These are phyloP conservation scores for Diaphora mendica DNA, from an alignment of 2,888 invertebrate species.

Conservation along the genomic window DNA sequence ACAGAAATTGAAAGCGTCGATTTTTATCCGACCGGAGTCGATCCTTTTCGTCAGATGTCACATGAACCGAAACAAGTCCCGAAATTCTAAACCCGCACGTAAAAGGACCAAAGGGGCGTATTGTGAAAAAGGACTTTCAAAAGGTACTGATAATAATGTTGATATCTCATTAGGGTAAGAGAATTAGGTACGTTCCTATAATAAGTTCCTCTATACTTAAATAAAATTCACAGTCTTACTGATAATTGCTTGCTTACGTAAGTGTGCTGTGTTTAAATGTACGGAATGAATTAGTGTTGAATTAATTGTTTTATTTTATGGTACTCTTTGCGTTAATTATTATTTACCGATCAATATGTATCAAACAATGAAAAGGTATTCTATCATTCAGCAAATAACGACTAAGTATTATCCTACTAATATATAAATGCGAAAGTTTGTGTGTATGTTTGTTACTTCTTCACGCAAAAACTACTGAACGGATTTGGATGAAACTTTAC, in stretches of 20 bases:
- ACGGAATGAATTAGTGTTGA: background rate
- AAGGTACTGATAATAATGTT: conserved; percentile 44
- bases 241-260: background rate
- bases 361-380: too few relatives aligned
- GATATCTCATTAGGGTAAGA: conserved; percentile 44
- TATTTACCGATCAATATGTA: too few relatives aligned
- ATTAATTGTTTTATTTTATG: too few relatives aligned
- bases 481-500: too few relatives aligned
- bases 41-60: conserved; percentile 48
- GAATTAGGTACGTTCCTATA: conserved; percentile 27
- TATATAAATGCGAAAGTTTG: too few relatives aligned
- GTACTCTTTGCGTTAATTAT: too few relatives aligned
- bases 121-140: conserved; percentile 28
- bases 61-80: conserved; percentile 25
- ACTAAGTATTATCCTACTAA: too few relatives aligned
- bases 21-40: conserved; percentile 38
- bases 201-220: conserved; percentile 35
- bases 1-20: conserved; percentile 41
- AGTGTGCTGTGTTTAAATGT: background rate
- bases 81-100: conserved; percentile 39
- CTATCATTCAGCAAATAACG: too few relatives aligned
- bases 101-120: conserved; percentile 28
- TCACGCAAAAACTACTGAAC: too few relatives aligned
- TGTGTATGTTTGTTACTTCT: too few relatives aligned
- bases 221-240: conserved; percentile 22